These are phyloP conservation scores for Cosmorhoe ocellata DNA, from an alignment of 2,888 invertebrate species.

Conservation along the genomic window DNA sequence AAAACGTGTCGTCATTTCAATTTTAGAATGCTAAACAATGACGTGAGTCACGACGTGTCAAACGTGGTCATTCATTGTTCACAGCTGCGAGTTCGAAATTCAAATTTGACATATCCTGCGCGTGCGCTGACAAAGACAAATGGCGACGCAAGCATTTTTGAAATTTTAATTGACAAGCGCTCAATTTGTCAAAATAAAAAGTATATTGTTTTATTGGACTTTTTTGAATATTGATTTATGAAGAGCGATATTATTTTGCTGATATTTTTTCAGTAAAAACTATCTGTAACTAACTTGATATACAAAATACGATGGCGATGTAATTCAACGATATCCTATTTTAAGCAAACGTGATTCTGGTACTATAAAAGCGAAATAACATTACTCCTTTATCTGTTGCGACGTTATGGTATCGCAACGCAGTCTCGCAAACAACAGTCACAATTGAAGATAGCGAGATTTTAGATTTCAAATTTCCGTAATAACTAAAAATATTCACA, in stretches of 20 bases:
- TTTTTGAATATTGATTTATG: no score
- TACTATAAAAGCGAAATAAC: slow-evolving; percentile 9
- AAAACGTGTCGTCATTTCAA: slow-evolving; percentile 39
- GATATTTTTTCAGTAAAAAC: no score
- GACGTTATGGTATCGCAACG: slow-evolving; percentile 5
- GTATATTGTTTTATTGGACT: no score
- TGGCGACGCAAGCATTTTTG: slow-evolving; percentile 39
- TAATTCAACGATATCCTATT: no score
- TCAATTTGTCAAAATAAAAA: slow-evolving; percentile 7
- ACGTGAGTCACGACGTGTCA: slow-evolving; percentile 21
- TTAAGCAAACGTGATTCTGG: neutral
- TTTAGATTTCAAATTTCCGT: no score
- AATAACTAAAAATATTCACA: no score
- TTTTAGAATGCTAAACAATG: slow-evolving; percentile 29
- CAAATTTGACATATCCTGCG: slow-evolving; percentile 57
- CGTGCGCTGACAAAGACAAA: slow-evolving; percentile 50
- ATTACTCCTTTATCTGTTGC: slow-evolving; percentile 6
- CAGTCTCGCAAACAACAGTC: slow-evolving; percentile 4
- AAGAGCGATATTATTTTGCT: no score
- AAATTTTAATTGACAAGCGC: slow-evolving; percentile 43
- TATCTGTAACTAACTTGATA: no score
- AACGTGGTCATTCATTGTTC: slow-evolving; percentile 19
- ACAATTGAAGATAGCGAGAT: slow-evolving; percentile 4
- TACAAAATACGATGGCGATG: no score
- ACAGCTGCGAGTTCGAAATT: slow-evolving; percentile 48